phyloP scores from a whole-genome alignment of 2,888 invertebrate species.

The Girardia tigrina region DNA sequence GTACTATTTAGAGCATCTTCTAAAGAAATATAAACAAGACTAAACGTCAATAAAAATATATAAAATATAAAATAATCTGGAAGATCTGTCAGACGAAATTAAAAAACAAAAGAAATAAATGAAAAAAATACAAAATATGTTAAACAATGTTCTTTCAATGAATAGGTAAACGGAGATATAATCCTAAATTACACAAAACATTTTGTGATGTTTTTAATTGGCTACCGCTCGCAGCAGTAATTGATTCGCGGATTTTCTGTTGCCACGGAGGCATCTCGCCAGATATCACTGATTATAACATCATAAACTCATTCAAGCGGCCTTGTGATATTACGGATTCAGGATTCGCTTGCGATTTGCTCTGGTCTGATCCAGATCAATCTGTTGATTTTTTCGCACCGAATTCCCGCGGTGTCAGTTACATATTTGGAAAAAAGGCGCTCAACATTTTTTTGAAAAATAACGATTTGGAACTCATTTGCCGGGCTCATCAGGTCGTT shows the following conservation, averaged over 20 bases:
- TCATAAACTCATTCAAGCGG: neutral
- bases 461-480: slow-evolving; percentile 89
- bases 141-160: neutral
- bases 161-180: slow-evolving; percentile 18
- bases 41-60: too few relatives aligned
- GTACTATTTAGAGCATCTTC: too few relatives aligned
- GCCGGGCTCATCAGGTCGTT: slow-evolving; percentile 79
- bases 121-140: too few relatives aligned
- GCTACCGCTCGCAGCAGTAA: neutral
- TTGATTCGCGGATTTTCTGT: neutral
- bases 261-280: neutral
- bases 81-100: too few relatives aligned
- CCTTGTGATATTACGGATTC: slow-evolving; percentile 43
- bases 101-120: too few relatives aligned
- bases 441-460: slow-evolving; percentile 66
- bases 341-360: slow-evolving; percentile 81
- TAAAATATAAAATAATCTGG: too few relatives aligned
- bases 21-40: too few relatives aligned
- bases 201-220: slow-evolving; percentile 6
- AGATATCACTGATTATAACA: neutral
- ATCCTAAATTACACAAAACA: neutral
- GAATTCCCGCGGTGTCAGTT: slow-evolving; percentile 91
- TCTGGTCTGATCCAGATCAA: slow-evolving; percentile 76
- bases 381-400: slow-evolving; percentile 72
- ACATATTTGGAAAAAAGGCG: slow-evolving; percentile 91